Evolutionary conservation across 2,113 vertebrate species (phyloP), one percentile per base, ranked within the genome.

Genomic region (Copsychus sechellarum): DNA sequence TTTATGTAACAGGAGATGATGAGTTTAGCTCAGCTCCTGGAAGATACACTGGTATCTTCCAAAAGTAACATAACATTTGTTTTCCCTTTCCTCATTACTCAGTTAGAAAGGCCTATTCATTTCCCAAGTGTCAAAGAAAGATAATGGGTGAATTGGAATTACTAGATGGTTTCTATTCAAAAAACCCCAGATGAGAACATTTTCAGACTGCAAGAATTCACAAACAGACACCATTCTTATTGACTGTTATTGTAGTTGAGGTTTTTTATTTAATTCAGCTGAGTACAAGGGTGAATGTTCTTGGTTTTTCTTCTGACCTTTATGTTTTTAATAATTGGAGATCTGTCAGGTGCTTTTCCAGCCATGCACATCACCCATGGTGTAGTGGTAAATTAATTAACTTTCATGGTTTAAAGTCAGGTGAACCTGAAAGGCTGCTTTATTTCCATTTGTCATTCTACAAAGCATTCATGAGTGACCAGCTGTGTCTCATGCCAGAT

Each of bases 301-400:
- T 42, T 40, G 2, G 17, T 34, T 78, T 38, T 45, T 50, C 14
- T 74, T 88, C 77, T 69, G 42, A 42, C 23, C 13, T 69, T 65
- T n/a, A 76, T 17, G 3, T 8, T 81, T 85, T 76, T 34, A 82
- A 71, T 31, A 80, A 71, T 72, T 56, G 3, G 56, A 72, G 29
- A 28, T 29, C 20, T 50, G 7, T 53, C 16, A 24, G 28, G 8
- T 36, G 4, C 62, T 88, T 40, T 83, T 77, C 51, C 60, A 67
- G 33, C 4, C 34, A 79, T 58, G 70, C 25, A 65, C 10, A 56
- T n/a, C 34, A 20, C 16, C 7, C 24, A 12, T 0, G 0, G 12
- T 40, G 9, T 34, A 56, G 57, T 61, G n/a, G 15, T 43, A 72
- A 56, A 8, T 22, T 64, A 54, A 38, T 78, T 66, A 45, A 8